These are phyloP conservation scores for Helicorthomorpha holstii DNA, from an alignment of 1,140 invertebrate species.

Conservation along the genomic window DNA sequence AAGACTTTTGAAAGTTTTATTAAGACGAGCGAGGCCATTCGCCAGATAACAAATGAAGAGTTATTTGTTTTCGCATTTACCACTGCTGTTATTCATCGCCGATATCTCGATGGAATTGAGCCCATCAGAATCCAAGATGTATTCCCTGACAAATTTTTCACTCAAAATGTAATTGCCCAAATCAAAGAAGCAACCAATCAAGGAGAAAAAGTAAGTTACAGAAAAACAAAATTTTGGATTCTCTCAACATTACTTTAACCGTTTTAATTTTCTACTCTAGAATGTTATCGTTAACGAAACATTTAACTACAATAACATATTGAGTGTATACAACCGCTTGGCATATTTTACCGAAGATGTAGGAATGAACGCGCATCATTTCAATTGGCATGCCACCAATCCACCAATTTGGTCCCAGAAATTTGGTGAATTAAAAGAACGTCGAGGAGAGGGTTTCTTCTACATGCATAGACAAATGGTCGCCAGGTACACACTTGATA, in stretches of 20 bases:
- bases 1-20: background rate
- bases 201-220: background rate
- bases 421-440: slow-evolving; percentile 42
- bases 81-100: slow-evolving; percentile 13
- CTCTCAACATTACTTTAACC: background rate
- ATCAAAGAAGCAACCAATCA: background rate
- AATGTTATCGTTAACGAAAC: background rate
- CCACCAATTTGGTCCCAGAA: slow-evolving; percentile 36
- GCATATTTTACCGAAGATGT: slow-evolving; percentile 53
- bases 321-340: too few species aligned
- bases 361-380: slow-evolving; percentile 27
- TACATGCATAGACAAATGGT: slow-evolving; percentile 54
- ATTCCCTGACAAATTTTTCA: slow-evolving; percentile 12
- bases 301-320: background rate
- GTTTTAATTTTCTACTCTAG: background rate
- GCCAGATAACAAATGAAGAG: slow-evolving; percentile 16
- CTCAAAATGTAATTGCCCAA: too few species aligned
- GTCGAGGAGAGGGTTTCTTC: slow-evolving; percentile 50
- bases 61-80: slow-evolving; percentile 16
- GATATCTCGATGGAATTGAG: too few species aligned
- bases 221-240: background rate
- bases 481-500: slow-evolving; percentile 25
- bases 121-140: slow-evolving; percentile 14
- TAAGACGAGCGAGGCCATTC: slow-evolving; percentile 6
- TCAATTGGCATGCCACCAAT: slow-evolving; percentile 66